Conservation (phyloP, 1,140 invertebrate species). For the Pseudobourletiella spinata region DNA sequence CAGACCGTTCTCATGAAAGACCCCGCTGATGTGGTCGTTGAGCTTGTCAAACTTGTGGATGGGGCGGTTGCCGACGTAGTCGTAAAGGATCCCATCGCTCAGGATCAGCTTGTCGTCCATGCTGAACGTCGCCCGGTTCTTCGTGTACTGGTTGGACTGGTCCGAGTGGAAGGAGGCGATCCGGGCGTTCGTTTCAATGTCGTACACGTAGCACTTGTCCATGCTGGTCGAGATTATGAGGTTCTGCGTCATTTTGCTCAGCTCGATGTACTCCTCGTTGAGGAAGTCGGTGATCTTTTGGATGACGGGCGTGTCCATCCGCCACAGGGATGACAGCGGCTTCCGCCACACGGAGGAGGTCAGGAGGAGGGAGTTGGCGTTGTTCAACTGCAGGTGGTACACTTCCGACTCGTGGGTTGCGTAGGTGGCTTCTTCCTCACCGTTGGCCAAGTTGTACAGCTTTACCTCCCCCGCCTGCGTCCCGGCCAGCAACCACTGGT, state of each 20-base stretch:
- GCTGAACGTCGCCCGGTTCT: slow-evolving; percentile 89
- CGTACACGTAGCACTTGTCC: slow-evolving; percentile 55
- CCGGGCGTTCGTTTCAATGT: slow-evolving; percentile 68
- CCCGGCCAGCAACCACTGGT: slow-evolving; percentile 71
- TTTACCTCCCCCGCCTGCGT: slow-evolving; percentile 80
- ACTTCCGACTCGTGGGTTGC: slow-evolving; percentile 75
- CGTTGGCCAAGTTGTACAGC: slow-evolving; percentile 71
- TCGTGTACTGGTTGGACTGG: slow-evolving; percentile 82
- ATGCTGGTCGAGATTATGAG: slow-evolving; percentile 40
- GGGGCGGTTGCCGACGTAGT: slow-evolving; percentile 72
- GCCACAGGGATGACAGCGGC: slow-evolving; percentile 79
- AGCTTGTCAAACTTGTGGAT: slow-evolving; percentile 98
- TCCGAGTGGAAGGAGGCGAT: slow-evolving; percentile 64
- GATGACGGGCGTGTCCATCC: slow-evolving; percentile 45
- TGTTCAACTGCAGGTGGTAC: slow-evolving; percentile 61
- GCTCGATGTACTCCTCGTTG: slow-evolving; percentile 83
- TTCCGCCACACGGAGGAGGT: slow-evolving; percentile 75
- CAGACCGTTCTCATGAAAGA: slow-evolving; percentile 94
- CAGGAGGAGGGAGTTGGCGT: slow-evolving; percentile 66
- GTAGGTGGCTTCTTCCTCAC: slow-evolving; percentile 65
- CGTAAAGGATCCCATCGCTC: slow-evolving; percentile 94
- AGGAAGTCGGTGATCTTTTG: slow-evolving; percentile 46
- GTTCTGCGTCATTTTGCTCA: slow-evolving; percentile 77
- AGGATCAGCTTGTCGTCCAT: slow-evolving; percentile 87
- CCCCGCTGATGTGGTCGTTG: slow-evolving; percentile 85